These are phyloP conservation scores for human DNA, from an alignment of 2,113 vertebrate species.

Conservation along the genomic window DNA sequence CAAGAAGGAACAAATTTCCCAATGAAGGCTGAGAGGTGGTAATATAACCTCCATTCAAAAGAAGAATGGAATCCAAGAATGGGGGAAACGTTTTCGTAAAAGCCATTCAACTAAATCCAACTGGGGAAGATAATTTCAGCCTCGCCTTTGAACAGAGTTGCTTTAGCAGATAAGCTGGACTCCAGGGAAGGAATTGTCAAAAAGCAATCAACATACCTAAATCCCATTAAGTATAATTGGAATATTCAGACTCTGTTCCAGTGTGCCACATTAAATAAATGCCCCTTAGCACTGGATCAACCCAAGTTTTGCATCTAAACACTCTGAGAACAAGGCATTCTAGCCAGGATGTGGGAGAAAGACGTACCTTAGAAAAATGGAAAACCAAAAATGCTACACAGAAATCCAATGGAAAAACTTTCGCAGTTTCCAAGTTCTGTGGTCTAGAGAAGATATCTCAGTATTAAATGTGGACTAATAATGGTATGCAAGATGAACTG, in stretches of 20 bases:
- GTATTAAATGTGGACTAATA: not conserved
- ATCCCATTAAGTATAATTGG: slow-evolving; percentile 35
- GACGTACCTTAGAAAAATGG: not conserved
- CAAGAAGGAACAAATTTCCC: not conserved
- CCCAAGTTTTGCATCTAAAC: not conserved
- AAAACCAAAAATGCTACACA: not conserved
- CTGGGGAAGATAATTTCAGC: not conserved
- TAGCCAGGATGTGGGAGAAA: not conserved
- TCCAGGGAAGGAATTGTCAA: not conserved
- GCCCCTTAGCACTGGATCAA: not conserved
- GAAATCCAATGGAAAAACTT: not conserved
- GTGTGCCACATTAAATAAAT: not conserved
- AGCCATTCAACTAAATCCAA: not conserved
- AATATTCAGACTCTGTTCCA: not conserved
- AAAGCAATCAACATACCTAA: not conserved
- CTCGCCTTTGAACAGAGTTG: not conserved
- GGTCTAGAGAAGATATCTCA: not conserved
- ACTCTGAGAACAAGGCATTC: not conserved
- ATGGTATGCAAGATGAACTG: not conserved
- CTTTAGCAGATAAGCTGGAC: not conserved
- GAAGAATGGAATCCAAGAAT: not conserved
- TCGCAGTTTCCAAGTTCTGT: not conserved
- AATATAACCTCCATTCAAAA: not conserved
- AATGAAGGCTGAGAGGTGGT: not conserved
- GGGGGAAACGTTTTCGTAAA: not conserved